phyloP scores from a whole-genome alignment of 2,888 invertebrate genomes.

The Pollenia amentaria region DNA sequence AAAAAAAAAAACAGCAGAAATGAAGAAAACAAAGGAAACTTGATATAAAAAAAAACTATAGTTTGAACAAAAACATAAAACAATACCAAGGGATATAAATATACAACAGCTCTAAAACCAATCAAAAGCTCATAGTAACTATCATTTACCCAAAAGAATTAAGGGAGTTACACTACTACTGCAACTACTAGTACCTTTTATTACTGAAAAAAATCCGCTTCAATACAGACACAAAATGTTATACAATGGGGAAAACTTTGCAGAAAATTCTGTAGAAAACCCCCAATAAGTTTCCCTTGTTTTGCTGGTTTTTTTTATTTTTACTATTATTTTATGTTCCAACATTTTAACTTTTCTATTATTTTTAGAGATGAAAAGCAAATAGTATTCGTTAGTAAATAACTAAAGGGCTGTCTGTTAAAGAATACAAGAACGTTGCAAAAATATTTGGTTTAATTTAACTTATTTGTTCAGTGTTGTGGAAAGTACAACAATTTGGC shows the following conservation, averaged over 20 bases:
- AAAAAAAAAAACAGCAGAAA: neutral
- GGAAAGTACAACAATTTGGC: constrained; percentile 28
- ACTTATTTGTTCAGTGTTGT: constrained; percentile 51
- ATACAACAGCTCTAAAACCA: constrained; percentile 61
- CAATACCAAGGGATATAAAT: constrained; percentile 34
- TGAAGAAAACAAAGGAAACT: constrained; percentile 2
- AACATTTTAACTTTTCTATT: constrained; percentile 53
- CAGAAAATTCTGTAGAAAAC: constrained; percentile 1
- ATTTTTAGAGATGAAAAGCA: constrained; percentile 56
- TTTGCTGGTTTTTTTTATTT: neutral
- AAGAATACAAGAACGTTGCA: constrained; percentile 12
- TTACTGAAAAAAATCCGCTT: neutral
- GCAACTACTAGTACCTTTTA: neutral
- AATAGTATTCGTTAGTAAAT: constrained; percentile 48
- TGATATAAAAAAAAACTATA: neutral
- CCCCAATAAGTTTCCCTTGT: constrained; percentile 13
- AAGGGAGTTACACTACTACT: constrained; percentile 18
- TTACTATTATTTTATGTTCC: constrained; percentile 4
- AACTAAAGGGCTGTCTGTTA: constrained; percentile 33
- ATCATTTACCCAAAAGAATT: constrained; percentile 54
- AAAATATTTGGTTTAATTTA: constrained; percentile 65
- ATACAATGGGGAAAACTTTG: constrained; percentile 27
- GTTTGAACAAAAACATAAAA: neutral
- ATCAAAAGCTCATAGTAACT: constrained; percentile 59
- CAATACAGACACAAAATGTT: constrained; percentile 9